Conservation (phyloP, 2,888 invertebrate species). For the Diploptera punctata region DNA sequence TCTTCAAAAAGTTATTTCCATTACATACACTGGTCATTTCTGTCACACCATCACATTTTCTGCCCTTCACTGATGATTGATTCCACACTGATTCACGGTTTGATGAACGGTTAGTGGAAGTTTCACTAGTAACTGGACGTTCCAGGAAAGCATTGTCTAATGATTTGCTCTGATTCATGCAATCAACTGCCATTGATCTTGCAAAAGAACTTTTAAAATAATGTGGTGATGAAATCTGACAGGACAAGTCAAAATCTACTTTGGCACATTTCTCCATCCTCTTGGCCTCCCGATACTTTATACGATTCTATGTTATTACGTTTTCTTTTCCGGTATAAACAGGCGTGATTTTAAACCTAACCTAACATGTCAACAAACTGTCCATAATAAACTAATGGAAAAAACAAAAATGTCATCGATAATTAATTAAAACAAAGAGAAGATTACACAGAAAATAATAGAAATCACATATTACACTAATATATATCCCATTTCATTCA, state of each 20-base stretch:
- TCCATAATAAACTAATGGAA: too few relatives aligned
- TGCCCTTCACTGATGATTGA: background rate
- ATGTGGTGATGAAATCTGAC: constrained; percentile 54
- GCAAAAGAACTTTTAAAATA: constrained; percentile 64
- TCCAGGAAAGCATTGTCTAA: constrained; percentile 51
- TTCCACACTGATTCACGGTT: constrained; percentile 1
- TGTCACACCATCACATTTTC: background rate
- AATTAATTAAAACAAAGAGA: too few relatives aligned
- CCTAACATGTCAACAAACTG: too few relatives aligned
- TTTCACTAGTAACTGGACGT: background rate
- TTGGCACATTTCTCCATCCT: background rate
- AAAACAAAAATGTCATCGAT: too few relatives aligned
- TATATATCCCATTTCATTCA: too few relatives aligned
- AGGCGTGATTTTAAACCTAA: too few relatives aligned
- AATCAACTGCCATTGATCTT: constrained; percentile 57
- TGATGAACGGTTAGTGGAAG: background rate
- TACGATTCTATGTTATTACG: too few relatives aligned
- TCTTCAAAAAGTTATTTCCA: constrained; percentile 4
- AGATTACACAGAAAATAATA: too few relatives aligned
- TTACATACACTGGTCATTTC: background rate
- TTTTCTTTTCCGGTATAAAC: too few relatives aligned
- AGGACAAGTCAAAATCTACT: constrained; percentile 23
- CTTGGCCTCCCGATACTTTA: too few relatives aligned
- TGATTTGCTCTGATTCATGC: constrained; percentile 52
- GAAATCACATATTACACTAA: too few relatives aligned